phyloP scores from a whole-genome alignment of 1,140 invertebrate genomes.

The Holcopasites calliopsidis region DNA sequence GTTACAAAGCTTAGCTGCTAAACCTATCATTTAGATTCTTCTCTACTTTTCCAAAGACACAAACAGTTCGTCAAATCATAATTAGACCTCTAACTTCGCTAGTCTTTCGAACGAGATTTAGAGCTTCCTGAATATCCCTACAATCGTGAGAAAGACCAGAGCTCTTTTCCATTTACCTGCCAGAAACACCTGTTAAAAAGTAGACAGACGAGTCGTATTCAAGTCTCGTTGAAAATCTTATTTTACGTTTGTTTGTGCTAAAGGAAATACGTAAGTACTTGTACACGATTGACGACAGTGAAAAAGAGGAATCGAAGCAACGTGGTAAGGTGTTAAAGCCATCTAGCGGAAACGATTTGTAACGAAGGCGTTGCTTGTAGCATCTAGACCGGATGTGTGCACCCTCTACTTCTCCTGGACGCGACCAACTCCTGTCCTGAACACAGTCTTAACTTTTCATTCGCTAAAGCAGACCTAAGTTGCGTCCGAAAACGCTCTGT shows the following conservation, averaged over 20 bases:
- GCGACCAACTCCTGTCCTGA: background rate
- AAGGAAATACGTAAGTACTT: background rate
- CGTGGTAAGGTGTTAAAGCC: background rate
- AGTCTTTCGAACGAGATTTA: background rate
- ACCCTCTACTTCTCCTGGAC: background rate
- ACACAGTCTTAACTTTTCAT: background rate
- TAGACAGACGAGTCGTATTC: too few species aligned
- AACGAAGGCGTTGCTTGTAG: slow-evolving; percentile 6
- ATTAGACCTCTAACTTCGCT: too few species aligned
- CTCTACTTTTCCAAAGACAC: too few species aligned
- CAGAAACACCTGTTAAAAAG: too few species aligned
- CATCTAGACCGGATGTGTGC: background rate
- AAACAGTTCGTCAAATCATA: too few species aligned
- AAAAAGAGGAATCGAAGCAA: too few species aligned
- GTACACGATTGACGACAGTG: background rate
- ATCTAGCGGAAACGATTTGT: background rate
- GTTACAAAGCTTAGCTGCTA: background rate
- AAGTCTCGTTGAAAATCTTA: too few species aligned
- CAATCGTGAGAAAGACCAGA: background rate
- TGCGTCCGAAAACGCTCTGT: too few species aligned
- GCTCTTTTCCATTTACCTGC: background rate
- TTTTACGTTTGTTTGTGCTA: background rate
- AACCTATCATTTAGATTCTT: background rate
- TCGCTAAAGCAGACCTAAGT: background rate
- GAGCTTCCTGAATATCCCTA: background rate